phyloP scores from a whole-genome alignment of 2,797 vertebrate genomes.

The Thaleichthys pacificus region DNA sequence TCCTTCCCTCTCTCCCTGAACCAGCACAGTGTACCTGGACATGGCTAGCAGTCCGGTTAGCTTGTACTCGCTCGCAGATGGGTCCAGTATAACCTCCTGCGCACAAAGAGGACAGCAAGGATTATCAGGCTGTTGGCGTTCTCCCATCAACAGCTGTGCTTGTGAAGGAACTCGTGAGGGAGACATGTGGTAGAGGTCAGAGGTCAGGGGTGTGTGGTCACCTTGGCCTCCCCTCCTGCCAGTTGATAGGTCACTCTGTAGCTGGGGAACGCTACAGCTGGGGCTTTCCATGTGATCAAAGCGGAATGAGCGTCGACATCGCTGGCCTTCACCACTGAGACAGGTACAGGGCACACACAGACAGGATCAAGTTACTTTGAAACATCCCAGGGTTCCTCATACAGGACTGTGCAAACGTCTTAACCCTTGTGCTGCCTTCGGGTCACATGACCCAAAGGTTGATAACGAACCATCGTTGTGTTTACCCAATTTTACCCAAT shows the following conservation, averaged over 20 bases:
- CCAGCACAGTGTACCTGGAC: constrained; percentile 76
- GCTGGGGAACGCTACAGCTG: constrained; percentile 71
- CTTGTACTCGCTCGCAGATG: constrained; percentile 70
- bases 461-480: too few relatives aligned
- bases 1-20: constrained; percentile 76
- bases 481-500: too few relatives aligned
- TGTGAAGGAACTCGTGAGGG: not conserved
- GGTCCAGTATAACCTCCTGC: constrained; percentile 80
- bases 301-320: constrained; percentile 77
- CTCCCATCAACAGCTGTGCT: not conserved
- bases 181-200: not conserved
- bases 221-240: constrained; percentile 75
- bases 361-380: not conserved
- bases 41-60: constrained; percentile 78
- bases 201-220: constrained; percentile 37
- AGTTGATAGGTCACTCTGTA: constrained; percentile 83
- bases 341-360: constrained; percentile 22
- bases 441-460: too few relatives aligned
- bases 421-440: too few relatives aligned
- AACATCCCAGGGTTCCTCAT: not conserved
- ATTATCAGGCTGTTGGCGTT: not conserved
- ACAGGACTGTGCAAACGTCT: too few relatives aligned
- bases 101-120: constrained; percentile 5
- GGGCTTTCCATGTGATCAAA: constrained; percentile 76
- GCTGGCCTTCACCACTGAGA: constrained; percentile 66